Conservation (phyloP, 2,113 vertebrate species). For the Sander lucioperca region DNA sequence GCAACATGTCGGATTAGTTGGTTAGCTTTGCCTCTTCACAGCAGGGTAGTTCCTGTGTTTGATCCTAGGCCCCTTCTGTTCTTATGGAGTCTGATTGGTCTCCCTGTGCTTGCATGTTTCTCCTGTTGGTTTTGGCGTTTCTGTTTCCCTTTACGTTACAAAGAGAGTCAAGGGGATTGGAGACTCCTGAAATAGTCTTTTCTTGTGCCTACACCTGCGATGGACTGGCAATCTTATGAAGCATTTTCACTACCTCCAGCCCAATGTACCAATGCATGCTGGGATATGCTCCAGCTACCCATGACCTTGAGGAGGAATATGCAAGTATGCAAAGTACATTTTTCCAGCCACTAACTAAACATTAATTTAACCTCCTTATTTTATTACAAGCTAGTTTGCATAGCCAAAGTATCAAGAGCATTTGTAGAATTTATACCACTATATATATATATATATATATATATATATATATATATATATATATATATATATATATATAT, state of each 20-base stretch:
- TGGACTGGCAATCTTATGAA: background rate
- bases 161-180: background rate
- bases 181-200: constrained; percentile 9
- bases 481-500: no score
- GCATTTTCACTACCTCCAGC: background rate
- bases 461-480: no score
- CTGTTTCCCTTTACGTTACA: background rate
- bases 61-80: constrained; percentile 15
- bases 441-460: no score
- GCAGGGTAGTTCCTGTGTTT: constrained; percentile 27
- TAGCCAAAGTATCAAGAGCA: background rate
- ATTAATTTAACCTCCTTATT: background rate
- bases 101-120: background rate
- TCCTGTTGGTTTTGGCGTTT: constrained; percentile 2
- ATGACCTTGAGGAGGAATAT: background rate
- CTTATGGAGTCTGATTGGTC: constrained; percentile 9
- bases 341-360: background rate
- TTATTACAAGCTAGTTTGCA: background rate
- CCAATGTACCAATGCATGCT: background rate
- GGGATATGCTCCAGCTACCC: background rate
- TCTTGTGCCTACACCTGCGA: background rate
- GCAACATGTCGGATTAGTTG: constrained; percentile 20
- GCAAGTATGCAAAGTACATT: background rate
- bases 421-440: background rate
- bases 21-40: constrained; percentile 31